Evolutionary conservation across 2,888 invertebrate species (phyloP).

Genomic region (Epistrophella euchroma): DNA sequence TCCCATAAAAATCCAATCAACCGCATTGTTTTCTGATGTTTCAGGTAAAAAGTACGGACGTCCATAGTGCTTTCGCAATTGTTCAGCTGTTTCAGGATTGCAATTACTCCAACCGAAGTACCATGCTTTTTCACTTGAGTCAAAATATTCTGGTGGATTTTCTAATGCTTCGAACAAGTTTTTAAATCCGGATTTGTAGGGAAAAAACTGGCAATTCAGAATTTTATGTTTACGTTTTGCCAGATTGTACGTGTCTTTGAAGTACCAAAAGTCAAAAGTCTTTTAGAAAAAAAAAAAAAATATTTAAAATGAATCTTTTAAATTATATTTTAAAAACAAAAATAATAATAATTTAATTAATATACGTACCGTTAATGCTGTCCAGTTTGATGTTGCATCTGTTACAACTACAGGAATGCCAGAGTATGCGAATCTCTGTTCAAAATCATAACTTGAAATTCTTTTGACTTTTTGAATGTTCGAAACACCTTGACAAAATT

Average conservation of each 20-base stretch:
- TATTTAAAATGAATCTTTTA: not conserved
- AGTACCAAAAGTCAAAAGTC: conserved; percentile 92
- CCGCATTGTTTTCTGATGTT: conserved; percentile 93
- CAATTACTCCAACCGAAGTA: conserved; percentile 97
- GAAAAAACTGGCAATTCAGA: conserved; percentile 95
- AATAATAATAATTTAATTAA: not conserved
- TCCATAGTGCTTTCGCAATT: conserved; percentile 90
- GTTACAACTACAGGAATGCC: conserved; percentile 93
- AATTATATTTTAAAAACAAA: no score
- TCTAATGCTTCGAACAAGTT: conserved; percentile 92
- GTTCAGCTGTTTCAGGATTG: conserved; percentile 91
- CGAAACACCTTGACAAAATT: conserved; percentile 88
- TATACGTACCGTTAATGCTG: conserved; percentile 87
- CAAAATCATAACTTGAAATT: conserved; percentile 89
- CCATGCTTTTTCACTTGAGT: conserved; percentile 84
- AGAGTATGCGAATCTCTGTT: conserved; percentile 89
- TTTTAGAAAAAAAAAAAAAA: conserved; percentile 76
- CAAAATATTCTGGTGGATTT: conserved; percentile 88
- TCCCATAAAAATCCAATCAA: conserved; percentile 99
- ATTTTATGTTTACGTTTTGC: conserved; percentile 85
- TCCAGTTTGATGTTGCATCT: conserved; percentile 93
- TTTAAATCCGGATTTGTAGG: conserved; percentile 94
- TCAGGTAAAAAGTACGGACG: conserved; percentile 95
- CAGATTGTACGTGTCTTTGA: conserved; percentile 90
- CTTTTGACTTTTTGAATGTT: conserved; percentile 88